These are phyloP conservation scores for Alfaro cultratus DNA, from an alignment of 2,797 vertebrate species.

Conservation along the genomic window DNA sequence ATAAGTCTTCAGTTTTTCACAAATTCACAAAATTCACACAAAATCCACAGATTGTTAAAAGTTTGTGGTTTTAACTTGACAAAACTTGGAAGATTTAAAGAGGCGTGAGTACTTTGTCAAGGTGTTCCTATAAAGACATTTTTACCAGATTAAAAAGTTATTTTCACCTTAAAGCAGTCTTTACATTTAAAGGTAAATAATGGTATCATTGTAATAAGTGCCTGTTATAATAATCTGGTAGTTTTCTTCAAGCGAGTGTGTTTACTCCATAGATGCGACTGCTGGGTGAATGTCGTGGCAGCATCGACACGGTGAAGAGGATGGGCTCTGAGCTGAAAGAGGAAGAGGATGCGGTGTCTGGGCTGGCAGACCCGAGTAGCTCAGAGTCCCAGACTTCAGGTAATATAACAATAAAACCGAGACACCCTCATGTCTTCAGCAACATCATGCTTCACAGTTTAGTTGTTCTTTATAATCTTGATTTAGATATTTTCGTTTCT, in stretches of 20 bases:
- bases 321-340: slow-evolving; percentile 89
- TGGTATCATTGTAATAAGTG: not conserved
- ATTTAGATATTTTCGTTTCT: not conserved
- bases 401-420: slow-evolving; percentile 44
- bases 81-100: not conserved
- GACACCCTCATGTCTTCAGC: not conserved
- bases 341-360: slow-evolving; percentile 87
- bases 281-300: slow-evolving; percentile 90
- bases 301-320: slow-evolving; percentile 88
- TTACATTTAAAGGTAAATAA: not conserved
- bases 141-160: not conserved
- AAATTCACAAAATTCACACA: too few relatives aligned
- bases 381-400: slow-evolving; percentile 94
- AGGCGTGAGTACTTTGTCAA: not conserved
- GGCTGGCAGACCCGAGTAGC: slow-evolving; percentile 88
- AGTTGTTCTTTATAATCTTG: not conserved
- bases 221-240: not conserved
- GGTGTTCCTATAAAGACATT: not conserved
- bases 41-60: not conserved
- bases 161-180: not conserved
- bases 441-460: not conserved
- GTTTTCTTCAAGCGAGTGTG: not conserved
- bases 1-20: too few relatives aligned
- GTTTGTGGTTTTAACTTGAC: not conserved
- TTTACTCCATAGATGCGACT: slow-evolving; percentile 86